Conservation (phyloP, 2,113 vertebrate species). For the Lasiurus cinereus region DNA sequence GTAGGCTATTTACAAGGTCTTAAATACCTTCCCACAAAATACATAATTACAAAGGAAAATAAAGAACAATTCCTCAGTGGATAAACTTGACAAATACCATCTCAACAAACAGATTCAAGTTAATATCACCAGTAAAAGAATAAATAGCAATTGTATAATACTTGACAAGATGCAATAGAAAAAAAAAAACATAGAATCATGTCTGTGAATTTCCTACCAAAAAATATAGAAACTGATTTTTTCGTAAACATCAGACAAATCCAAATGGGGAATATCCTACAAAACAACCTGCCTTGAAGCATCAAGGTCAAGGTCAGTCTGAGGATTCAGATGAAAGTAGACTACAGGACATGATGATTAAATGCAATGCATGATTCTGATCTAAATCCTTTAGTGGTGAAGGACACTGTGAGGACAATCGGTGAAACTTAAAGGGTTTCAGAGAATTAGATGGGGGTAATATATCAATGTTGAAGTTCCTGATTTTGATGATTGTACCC, state of each 20-base stretch:
- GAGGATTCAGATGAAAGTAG: conserved; percentile 18
- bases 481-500: not conserved
- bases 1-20: not conserved
- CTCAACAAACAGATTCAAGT: not conserved
- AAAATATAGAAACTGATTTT: conserved; percentile 47
- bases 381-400: not conserved
- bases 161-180: not conserved
- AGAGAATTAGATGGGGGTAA: not conserved
- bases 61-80: not conserved
- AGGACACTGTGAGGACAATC: not conserved
- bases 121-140: not conserved
- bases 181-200: not conserved
- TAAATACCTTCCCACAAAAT: conserved; percentile 23
- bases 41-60: not conserved
- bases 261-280: conserved; percentile 10
- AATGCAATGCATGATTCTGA: not conserved
- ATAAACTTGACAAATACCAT: not conserved
- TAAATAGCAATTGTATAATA: conserved; percentile 30
- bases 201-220: conserved; percentile 6
- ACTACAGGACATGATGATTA: not conserved
- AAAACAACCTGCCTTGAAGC: not conserved
- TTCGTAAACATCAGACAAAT: conserved; percentile 46
- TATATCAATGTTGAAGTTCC: not conserved
- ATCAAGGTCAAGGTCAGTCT: not conserved
- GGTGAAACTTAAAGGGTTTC: not conserved